A percentile compares a stretch with the other conserved stretches of the same genome.
phyloP scores from a whole-genome alignment of 2,888 invertebrate species.

The Poecilobothrus nobilitatus region DNA sequence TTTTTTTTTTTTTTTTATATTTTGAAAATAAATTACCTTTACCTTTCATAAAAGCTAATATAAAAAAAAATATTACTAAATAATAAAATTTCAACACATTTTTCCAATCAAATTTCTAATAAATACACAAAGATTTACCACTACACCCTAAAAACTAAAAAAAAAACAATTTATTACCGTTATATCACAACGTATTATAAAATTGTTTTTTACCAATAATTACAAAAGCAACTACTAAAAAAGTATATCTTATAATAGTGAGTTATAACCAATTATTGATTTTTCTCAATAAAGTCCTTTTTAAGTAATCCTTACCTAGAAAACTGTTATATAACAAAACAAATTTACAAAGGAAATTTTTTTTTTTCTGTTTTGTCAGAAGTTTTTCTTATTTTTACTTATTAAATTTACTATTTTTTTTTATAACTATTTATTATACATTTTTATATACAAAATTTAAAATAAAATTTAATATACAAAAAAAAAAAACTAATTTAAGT shows the following conservation, averaged over 20 bases:
- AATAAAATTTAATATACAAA: not conserved
- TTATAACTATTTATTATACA: not conserved
- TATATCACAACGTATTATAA: no score
- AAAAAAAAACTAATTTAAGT: no score
- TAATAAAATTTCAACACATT: no score
- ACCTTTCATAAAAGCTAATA: no score
- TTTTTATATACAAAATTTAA: not conserved
- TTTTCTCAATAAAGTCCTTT: not conserved
- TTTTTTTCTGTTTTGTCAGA: not conserved
- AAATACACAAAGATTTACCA: no score
- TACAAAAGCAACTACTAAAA: conserved; percentile 2
- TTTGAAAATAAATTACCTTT: no score
- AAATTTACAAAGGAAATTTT: not conserved
- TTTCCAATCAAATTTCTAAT: no score
- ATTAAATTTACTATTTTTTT: not conserved
- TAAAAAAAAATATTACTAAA: no score
- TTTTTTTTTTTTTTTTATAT: no score
- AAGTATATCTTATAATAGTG: not conserved
- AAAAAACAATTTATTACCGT: no score
- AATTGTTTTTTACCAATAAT: not conserved
- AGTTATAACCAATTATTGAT: not conserved
- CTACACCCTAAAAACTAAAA: no score
- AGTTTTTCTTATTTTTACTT: not conserved
- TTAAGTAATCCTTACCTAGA: not conserved
- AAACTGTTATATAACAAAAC: not conserved